Base-by-base conservation (phyloP, 2,113 vertebrate genomes). In the Aspiorhynchus laticeps region DNA sequence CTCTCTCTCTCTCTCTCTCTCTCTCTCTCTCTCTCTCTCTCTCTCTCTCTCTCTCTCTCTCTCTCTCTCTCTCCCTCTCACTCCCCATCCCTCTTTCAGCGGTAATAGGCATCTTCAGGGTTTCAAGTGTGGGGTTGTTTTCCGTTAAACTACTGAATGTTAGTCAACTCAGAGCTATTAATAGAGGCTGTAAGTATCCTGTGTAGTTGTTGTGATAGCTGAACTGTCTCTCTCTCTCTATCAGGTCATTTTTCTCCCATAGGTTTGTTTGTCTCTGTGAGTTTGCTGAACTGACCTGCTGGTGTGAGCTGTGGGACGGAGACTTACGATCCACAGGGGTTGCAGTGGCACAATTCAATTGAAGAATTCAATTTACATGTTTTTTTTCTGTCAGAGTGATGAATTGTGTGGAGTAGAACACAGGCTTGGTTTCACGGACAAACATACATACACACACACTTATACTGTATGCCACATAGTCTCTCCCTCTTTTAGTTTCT, bases 11-110 rank as follows among this genome's bases (percentile, higher is more conserved):
- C 41, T 43, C 41, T 43, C 43, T 11, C 43, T 43, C 71, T n/a
- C 71, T 38, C 83, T 21, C 82, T 86, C 83, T 81, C 53, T 26
- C 82, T 88, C 91, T 46, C 43, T 46, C 10, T 43, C 41, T 69
- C 31, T 6, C 21, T 41, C 3, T 2, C 43, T 46, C 43, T 46
- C 43, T 46, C 11, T 46, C 43, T 46, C 10, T 43, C 41, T 43
- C 41, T 43, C 41, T 43, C 43, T 11, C 43, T 43, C 71, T n/a
- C 71, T 38, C 83, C 17, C 82, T 86, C 83, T 81, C 53, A 28
- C 82, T 88, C 91, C 15, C 65, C 7, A 33, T 69, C 2, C 7
- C 15, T 75, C 87, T 36, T 79, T 86, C 74, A n/a, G 19, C 21
- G 48, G 10, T 80, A 80, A 80, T 61, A 19, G 77, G 21, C 78